Percentiles rank a stretch among this genome's conserved stretches.
Conservation (phyloP, 1,140 invertebrate genomes). For the Tenebrio molitor region DNA sequence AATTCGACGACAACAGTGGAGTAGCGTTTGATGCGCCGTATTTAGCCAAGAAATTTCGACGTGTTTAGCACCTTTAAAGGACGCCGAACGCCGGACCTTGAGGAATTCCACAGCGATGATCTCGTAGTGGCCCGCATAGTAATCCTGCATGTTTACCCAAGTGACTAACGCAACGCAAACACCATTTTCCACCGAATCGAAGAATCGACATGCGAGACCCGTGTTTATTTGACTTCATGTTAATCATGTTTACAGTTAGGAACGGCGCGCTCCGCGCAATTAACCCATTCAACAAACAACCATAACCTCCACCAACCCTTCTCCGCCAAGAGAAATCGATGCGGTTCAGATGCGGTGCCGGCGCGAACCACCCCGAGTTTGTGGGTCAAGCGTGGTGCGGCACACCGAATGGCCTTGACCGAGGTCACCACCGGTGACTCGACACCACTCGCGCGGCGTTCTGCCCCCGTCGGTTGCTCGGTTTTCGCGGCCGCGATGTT, state of each 20-base stretch:
- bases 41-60: conserved; percentile 36
- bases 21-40: conserved; percentile 26
- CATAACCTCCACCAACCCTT: conserved; percentile 2
- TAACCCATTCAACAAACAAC: background rate
- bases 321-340: background rate
- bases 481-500: background rate
- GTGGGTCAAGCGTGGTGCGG: conserved; percentile 20
- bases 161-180: conserved; percentile 33
- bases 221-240: background rate
- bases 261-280: background rate
- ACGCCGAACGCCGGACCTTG: conserved; percentile 24
- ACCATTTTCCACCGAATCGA: conserved; percentile 13
- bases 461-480: background rate
- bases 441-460: conserved; percentile 35
- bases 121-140: conserved; percentile 9
- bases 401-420: conserved; percentile 33
- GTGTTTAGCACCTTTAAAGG: conserved; percentile 40
- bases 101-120: conserved; percentile 9
- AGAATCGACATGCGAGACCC: background rate
- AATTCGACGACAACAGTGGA: background rate
- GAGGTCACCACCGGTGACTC: conserved; percentile 40
- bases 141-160: conserved; percentile 10
- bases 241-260: conserved; percentile 8
- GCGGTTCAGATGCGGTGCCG: too few species aligned
- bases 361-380: conserved; percentile 7